A percentile compares a stretch with the other conserved stretches of the same genome.
Evolutionary conservation across 2,888 invertebrate genomes (phyloP).

Genomic region (Trileptium ribeirensis): DNA sequence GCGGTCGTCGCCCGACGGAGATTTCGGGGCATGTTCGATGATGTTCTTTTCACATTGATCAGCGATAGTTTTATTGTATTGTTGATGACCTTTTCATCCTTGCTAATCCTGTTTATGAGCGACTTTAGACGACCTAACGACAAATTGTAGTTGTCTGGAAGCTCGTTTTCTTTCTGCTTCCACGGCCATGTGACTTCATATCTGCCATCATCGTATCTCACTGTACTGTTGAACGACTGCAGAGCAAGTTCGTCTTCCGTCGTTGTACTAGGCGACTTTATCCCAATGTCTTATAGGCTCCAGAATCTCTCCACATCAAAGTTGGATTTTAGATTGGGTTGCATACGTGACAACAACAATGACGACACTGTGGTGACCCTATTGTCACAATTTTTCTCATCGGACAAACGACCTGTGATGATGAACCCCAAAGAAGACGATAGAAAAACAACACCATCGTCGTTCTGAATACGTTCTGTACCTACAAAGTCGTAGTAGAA

Average conservation of each 20-base stretch:
- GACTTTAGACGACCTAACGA: not conserved
- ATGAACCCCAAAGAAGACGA: not conserved
- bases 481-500: not conserved
- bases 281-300: not conserved
- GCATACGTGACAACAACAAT: too few relatives aligned
- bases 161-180: not conserved
- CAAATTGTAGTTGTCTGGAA: not conserved
- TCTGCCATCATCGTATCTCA: not conserved
- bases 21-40: slow-evolving; percentile 18
- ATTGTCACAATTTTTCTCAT: not conserved
- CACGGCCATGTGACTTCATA: not conserved
- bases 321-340: too few relatives aligned
- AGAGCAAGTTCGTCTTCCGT: not conserved
- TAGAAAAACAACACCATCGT: not conserved
- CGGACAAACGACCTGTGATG: not conserved
- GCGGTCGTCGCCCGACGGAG: slow-evolving; percentile 6
- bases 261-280: not conserved
- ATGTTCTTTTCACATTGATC: slow-evolving; percentile 21
- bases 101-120: not conserved
- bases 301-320: not conserved
- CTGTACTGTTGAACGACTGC: not conserved
- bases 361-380: not conserved
- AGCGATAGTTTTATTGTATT: slow-evolving; percentile 19
- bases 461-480: not conserved
- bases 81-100: not conserved